Evolutionary conservation across 2,797 vertebrate genomes (phyloP), one percentile per base, ranked within the genome.

Genomic region (Microchirus variegatus): DNA sequence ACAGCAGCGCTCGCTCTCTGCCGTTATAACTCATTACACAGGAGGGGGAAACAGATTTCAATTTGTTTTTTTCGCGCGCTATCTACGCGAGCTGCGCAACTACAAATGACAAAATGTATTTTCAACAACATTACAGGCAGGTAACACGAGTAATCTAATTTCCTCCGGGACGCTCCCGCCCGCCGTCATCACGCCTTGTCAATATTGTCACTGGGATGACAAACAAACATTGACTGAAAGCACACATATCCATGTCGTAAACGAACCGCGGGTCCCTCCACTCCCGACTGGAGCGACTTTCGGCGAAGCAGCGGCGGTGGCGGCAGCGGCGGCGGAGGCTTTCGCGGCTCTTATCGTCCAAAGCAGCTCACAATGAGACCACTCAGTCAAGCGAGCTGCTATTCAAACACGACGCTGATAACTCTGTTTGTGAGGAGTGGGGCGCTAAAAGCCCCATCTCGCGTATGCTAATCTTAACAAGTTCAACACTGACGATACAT

Each of bases 321-420:
- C n/a, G n/a, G n/a, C n/a, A n/a, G n/a, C n/a, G n/a, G n/a, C n/a
- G n/a, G n/a, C n/a, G n/a, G n/a, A n/a, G 50, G 81, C 78, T n/a
- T n/a, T 71, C 19, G 58, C 35, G 3, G 3, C 53, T 60, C 77
- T 86, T 82, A 88, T 90, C 86, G 63, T 45, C 60, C 59, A 37
- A 52, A 65, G 67, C 75, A 54, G 78, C 70, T 61, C 68, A 77
- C 77, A 54, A 77, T 70, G 73, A 87, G 75, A 70, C 59, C 68
- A 74, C 70, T 83, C 77, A 71, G 82, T 85, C 81, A 73, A 45
- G 52, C 78, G 71, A 22, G 66, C 73, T 72, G 77, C 73, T 90
- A 75, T 79, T 89, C 81, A 90, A 89, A 91, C 89, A 89, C 1
- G n/a, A 36, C 75, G 82, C 87, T 60, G 83, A 86, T 90, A 89